Evolutionary conservation across 2,888 invertebrate species (phyloP), one percentile per base, ranked within the genome.

Genomic region (Clivina fossor): DNA sequence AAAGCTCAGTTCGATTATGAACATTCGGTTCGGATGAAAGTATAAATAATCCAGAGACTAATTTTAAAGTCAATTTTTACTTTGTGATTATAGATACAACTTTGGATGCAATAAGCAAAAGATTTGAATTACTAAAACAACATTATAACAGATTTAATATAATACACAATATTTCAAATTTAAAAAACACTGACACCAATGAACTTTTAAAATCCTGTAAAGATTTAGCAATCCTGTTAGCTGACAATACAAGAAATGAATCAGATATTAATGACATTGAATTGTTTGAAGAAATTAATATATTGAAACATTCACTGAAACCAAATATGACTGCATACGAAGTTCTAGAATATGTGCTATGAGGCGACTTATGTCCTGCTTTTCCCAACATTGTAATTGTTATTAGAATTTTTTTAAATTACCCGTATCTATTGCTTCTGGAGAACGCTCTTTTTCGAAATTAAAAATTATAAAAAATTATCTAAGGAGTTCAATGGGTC

Each of bases 111-210:
- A 11, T 41, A 41, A 41, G 13, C 2, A 24, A 22, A 9, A 41
- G 41, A 41, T 41, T 41, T 41, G 41, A 41, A 24, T 19, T 40
- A 4, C 20, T 40, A 4, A 40, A 40, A 20, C 19, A 40, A 40
- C 40, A 40, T 16, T 5, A 16, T 9, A 3, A 40, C 4, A 40
- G 16, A 19, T 40, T 40, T 40, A 19, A 40, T 19, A 40, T 20
- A 19, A 19, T 40, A 16, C 20, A 40, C 40, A 40, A 40, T 19
- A 40, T 40, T 19, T 19, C 16, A 16, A 18, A 19, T 19, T 16
- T 40, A 40, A 18, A 40, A 40, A 40, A 40, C 2, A 40, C 2
- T 3, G 4, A 1, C 18, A 16, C 2, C 19, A n/a, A 19, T 19
- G 20, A 4, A 40, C 20, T 40, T 40, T 2, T 4, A 40, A 19